Evolutionary conservation across 1,140 invertebrate species (phyloP), one percentile per base, ranked within the genome.

Genomic region (Cheumatopsyche charites): DNA sequence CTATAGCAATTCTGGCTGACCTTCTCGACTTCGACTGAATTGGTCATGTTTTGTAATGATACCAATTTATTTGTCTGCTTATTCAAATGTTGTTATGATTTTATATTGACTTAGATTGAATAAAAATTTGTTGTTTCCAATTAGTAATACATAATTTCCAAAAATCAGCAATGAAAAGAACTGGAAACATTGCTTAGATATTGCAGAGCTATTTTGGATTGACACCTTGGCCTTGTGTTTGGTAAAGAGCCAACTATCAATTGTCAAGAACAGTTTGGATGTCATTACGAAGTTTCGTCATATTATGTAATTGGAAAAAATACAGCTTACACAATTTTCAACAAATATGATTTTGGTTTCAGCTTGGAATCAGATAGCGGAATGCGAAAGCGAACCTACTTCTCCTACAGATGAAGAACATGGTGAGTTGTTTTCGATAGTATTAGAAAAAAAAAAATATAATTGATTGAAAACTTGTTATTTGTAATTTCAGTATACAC

Each of bases 331-430:
- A n/a, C n/a, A n/a, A n/a, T n/a, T n/a, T n/a, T n/a, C n/a, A n/a
- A n/a, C n/a, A 36, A 36, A 36, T 4, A 4, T 36, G 29, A 4
- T 36, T 36, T 36, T 36, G 9, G 9, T 81, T 80, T 45, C 78
- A 87, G 86, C 85, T 72, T 87, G 86, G 86, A 85, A 80, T 77
- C 83, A 84, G 79, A 82, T 86, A 76, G 81, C 80, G 78, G 84
- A 83, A 78, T 82, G 79, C 67, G 84, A 86, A 67, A 83, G 84
- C 77, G 84, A 86, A 58, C 83, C 83, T 43, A 78, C 82, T 62
- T 82, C 82, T 75, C 83, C 83, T 65, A 83, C 82, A 70, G 83
- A 80, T 78, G 83, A 80, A 77, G 81, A 80, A 78, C 82, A 79
- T 73, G 80, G 82, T 82, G 75, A 80, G 78, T 78, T 42, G 26